phyloP scores from a whole-genome alignment of 2,797 vertebrate genomes.

The Lacerta viridis region DNA sequence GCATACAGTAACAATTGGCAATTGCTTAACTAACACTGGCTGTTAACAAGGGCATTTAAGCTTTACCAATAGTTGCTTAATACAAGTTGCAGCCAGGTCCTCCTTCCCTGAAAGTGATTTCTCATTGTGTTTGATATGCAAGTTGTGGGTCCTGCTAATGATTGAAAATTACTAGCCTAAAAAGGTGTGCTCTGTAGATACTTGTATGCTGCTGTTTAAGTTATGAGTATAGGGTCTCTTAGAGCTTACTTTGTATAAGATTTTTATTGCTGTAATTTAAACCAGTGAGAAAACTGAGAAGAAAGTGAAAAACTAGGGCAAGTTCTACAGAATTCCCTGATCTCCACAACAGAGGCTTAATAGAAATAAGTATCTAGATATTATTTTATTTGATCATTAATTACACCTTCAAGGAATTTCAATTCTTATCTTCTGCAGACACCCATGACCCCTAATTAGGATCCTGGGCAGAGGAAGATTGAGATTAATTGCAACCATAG shows the following conservation, averaged over 20 bases:
- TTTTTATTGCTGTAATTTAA: slow-evolving; percentile 41
- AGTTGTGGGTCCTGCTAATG: slow-evolving; percentile 34
- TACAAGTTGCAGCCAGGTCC: fast-evolving
- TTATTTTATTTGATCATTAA: slow-evolving; percentile 50
- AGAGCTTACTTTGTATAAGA: slow-evolving; percentile 33
- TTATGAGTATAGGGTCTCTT: slow-evolving; percentile 39
- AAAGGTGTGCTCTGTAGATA: background rate
- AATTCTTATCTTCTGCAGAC: slow-evolving; percentile 47
- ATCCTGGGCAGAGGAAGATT: slow-evolving; percentile 38
- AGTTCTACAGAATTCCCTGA: slow-evolving; percentile 42
- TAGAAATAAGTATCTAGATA: slow-evolving; percentile 24
- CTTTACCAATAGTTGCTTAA: slow-evolving; percentile 13
- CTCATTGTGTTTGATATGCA: slow-evolving; percentile 7
- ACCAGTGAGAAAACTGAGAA: slow-evolving; percentile 61
- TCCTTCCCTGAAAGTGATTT: background rate
- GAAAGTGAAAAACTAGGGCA: slow-evolving; percentile 63
- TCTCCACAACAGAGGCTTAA: slow-evolving; percentile 41
- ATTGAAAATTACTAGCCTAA: slow-evolving; percentile 56
- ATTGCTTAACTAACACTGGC: too few relatives aligned
- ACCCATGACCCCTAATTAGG: slow-evolving; percentile 48
- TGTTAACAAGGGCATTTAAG: background rate
- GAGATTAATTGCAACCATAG: slow-evolving; percentile 58
- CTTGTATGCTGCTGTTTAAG: slow-evolving; percentile 43
- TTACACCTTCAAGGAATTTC: slow-evolving; percentile 37
- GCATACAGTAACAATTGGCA: too few relatives aligned